phyloP scores from a whole-genome alignment of 2,113 vertebrate species.

The Promerops cafer region DNA sequence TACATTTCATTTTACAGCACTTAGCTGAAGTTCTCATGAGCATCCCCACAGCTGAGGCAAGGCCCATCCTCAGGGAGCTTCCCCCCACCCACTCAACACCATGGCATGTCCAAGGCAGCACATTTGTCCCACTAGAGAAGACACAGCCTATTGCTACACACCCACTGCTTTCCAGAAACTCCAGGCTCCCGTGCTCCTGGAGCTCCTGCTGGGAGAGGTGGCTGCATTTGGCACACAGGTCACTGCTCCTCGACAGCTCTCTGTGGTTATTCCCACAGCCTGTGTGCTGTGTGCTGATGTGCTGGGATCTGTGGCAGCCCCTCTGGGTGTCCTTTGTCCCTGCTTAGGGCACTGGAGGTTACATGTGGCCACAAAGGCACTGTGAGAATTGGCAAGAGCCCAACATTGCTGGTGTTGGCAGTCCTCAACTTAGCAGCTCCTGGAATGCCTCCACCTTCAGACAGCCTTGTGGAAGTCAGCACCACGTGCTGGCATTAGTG shows the following conservation, averaged over 20 bases:
- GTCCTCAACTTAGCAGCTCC: neutral
- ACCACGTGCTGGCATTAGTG: accelerated
- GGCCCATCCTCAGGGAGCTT: neutral
- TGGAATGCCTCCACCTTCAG: neutral
- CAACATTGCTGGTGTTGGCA: neutral
- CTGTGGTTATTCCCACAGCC: neutral
- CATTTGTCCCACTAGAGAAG: neutral
- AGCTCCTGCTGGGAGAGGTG: neutral
- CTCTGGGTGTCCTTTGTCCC: neutral
- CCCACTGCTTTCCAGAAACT: neutral
- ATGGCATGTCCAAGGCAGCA: neutral
- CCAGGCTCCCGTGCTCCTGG: neutral
- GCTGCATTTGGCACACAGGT: neutral
- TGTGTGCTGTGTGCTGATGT: neutral
- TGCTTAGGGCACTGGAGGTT: neutral
- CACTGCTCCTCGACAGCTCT: neutral
- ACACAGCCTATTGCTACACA: neutral
- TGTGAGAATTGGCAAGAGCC: neutral
- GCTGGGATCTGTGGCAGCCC: neutral
- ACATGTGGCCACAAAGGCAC: accelerated
- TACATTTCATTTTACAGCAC: neutral
- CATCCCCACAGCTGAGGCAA: neutral
- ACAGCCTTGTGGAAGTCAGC: neutral
- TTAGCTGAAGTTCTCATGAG: neutral
- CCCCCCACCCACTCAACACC: accelerated